Evolutionary conservation across 1,140 invertebrate genomes (phyloP).

Genomic region (Pinna nobilis): DNA sequence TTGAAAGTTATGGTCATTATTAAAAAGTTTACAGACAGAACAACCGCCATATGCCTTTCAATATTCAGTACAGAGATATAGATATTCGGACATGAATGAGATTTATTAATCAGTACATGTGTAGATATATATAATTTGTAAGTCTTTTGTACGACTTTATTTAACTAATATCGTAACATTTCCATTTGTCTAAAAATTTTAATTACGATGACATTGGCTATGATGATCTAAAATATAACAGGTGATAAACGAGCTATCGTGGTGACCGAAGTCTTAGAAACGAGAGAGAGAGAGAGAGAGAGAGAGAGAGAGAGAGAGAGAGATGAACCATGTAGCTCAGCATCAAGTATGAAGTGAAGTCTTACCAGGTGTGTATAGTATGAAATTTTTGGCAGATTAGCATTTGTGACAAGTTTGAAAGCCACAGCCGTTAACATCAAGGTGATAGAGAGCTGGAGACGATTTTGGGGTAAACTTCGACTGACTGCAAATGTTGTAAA

Average conservation of each 20-base stretch:
- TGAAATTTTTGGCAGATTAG: slow-evolving; percentile 66
- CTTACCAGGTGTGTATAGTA: slow-evolving; percentile 69
- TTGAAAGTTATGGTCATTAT: too few species aligned
- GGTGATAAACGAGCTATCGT: too few species aligned
- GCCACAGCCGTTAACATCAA: slow-evolving; percentile 66
- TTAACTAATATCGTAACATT: too few species aligned
- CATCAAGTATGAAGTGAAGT: neutral
- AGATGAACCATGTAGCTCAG: neutral
- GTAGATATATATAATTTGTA: too few species aligned
- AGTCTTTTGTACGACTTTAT: too few species aligned
- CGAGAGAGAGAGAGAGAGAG: neutral
- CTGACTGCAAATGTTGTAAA: slow-evolving; percentile 67
- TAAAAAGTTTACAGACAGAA: too few species aligned
- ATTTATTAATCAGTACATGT: too few species aligned
- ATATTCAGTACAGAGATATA: too few species aligned
- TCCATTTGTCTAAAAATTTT: too few species aligned
- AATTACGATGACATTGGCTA: too few species aligned
- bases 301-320: neutral
- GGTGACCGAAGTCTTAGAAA: neutral
- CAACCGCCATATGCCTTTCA: too few species aligned
- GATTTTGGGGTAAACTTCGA: slow-evolving; percentile 56
- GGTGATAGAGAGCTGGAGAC: slow-evolving; percentile 66
- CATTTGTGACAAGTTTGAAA: slow-evolving; percentile 68
- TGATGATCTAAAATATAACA: neutral
- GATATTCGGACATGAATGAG: too few species aligned